Evolutionary conservation across 2,888 invertebrate species (phyloP), one percentile per base, ranked within the genome.

Genomic region (Orthosia gracilis): DNA sequence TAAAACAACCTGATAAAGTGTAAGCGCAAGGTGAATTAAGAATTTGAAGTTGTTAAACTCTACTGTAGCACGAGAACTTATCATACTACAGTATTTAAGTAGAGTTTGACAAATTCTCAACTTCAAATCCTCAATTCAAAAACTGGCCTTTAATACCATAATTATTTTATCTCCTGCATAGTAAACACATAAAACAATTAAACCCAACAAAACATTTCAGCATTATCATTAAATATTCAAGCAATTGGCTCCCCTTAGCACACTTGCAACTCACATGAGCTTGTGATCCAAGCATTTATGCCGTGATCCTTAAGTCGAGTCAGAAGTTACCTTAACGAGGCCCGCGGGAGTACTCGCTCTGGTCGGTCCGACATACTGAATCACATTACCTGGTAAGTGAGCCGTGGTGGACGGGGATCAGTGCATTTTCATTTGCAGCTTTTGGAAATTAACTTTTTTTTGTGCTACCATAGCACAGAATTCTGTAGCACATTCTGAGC

Each of bases 241-340:
- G 70, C 73, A 73, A 84, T 84, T 80, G 82, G 69, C 49, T 89
- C 90, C 84, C 87, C 66, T 68, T 80, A 79, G 84, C 66, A 62
- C 73, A 80, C 78, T 88, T 76, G 64, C 69, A 76, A 59, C 69
- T 75, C 71, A 76, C 78, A 78, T 69, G 76, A 73, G 75, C 75
- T 66, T 66, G 15, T 82, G 80, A 85, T 89, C 82, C 71, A 77
- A 85, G 59, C 86, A 84, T 91, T 91, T 89, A 89, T 85, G 83
- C 78, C 83, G 73, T 88, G 89, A 91, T 89, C 90, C 88, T 83
- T 82, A 85, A 89, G 84, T 87, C 84, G 77, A 83, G 86, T 76
- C 83, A 87, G 80, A 84, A 87, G 87, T 85, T 85, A 87, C 82
- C 83, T 85, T 88, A 91, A 92, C 89, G 88, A 87, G 73, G 64